Percentiles rank a stretch among this genome's conserved stretches.
These are phyloP conservation scores for Atethmia centrago DNA, from an alignment of 2,888 invertebrate species.

Conservation along the genomic window DNA sequence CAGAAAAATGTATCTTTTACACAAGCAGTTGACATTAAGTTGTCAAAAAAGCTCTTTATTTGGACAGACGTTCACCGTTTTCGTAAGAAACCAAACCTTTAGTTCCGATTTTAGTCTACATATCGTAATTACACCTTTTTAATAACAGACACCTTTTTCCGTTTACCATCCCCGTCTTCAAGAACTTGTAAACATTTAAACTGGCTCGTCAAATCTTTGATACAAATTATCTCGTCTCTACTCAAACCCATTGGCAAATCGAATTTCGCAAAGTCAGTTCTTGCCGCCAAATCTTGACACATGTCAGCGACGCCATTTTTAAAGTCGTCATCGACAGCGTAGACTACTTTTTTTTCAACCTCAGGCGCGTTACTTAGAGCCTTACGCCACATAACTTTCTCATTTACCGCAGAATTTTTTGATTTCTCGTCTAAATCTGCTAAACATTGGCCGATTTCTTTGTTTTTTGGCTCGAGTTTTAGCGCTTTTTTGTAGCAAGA, in stretches of 20 bases:
- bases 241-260: conserved; percentile 79
- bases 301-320: conserved; percentile 77
- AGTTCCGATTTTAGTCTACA: too few species aligned
- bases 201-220: conserved; percentile 75
- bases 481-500: conserved; percentile 82
- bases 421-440: conserved; percentile 75
- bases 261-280: conserved; percentile 77
- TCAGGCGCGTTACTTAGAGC: conserved; percentile 74
- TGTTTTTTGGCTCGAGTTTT: conserved; percentile 84
- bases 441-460: conserved; percentile 81
- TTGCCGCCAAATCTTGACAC: conserved; percentile 81
- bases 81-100: too few species aligned
- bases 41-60: too few species aligned
- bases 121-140: conserved; percentile 63
- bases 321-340: conserved; percentile 81
- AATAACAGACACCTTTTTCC: conserved; percentile 77
- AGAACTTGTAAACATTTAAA: conserved; percentile 75
- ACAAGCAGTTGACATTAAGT: too few species aligned
- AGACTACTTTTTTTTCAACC: conserved; percentile 69
- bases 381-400: conserved; percentile 82
- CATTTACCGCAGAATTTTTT: conserved; percentile 71
- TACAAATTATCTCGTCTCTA: conserved; percentile 77
- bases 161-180: conserved; percentile 76
- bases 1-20: too few species aligned
- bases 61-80: too few species aligned